phyloP scores from a whole-genome alignment of 2,888 invertebrate genomes.

The Dicycla oo region DNA sequence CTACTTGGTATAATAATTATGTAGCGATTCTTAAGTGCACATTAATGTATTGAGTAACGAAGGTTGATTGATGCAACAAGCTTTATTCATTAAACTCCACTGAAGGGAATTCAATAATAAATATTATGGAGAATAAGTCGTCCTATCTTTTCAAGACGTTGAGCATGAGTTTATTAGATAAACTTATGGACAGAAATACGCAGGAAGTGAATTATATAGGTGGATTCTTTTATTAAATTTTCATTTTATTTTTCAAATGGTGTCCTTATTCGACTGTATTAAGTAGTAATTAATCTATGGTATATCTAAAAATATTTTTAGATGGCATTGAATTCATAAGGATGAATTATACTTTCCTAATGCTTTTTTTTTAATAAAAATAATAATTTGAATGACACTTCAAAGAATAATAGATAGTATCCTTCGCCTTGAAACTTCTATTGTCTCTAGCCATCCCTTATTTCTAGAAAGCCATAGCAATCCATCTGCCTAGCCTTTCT shows the following conservation, averaged over 20 bases:
- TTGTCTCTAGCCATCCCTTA: neutral
- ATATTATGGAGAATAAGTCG: neutral
- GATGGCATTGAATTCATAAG: neutral
- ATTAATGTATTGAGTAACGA: conserved; percentile 10
- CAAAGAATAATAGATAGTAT: neutral
- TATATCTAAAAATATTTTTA: neutral
- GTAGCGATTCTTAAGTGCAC: conserved; percentile 17
- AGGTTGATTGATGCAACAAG: conserved; percentile 22
- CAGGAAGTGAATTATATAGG: neutral
- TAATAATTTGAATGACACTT: neutral
- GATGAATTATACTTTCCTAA: neutral
- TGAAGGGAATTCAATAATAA: conserved; percentile 11
- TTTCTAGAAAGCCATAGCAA: too few relatives aligned
- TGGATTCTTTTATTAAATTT: neutral
- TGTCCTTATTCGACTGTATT: neutral
- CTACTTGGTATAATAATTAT: too few relatives aligned
- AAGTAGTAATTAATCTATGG: too few relatives aligned
- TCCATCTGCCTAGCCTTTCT: too few relatives aligned
- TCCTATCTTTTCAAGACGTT: conserved; percentile 14
- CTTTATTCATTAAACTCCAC: conserved; percentile 23
- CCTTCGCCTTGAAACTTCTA: neutral
- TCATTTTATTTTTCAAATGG: neutral
- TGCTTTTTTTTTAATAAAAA: neutral
- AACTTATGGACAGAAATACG: neutral
- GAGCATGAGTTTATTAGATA: conserved; percentile 9